These are phyloP conservation scores for Sarcophaga carnaria DNA, from an alignment of 2,888 invertebrate species.

Conservation along the genomic window DNA sequence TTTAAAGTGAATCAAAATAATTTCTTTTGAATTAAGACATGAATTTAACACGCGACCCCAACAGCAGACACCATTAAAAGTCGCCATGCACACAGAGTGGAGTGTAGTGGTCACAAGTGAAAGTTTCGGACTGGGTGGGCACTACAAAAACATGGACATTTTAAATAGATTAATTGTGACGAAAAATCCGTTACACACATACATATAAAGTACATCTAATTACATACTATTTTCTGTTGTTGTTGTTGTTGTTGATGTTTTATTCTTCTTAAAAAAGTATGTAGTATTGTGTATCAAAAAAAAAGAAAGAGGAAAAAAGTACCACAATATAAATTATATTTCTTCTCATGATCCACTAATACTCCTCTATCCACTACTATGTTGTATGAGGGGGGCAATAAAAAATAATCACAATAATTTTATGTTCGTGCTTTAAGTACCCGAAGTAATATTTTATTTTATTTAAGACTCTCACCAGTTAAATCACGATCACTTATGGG, in stretches of 20 bases:
- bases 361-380: neutral
- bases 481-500: slow-evolving; percentile 67
- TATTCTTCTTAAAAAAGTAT: neutral
- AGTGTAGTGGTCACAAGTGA: slow-evolving; percentile 44
- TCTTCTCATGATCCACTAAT: slow-evolving; percentile 63
- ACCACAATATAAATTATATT: slow-evolving; percentile 29
- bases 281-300: neutral
- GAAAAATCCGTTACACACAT: slow-evolving; percentile 57
- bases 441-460: slow-evolving; percentile 63
- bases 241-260: too few relatives aligned
- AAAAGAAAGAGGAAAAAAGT: neutral
- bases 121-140: slow-evolving; percentile 64
- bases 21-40: slow-evolving; percentile 34
- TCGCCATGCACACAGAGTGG: slow-evolving; percentile 18
- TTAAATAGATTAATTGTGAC: slow-evolving; percentile 68
- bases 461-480: slow-evolving; percentile 69
- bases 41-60: slow-evolving; percentile 62
- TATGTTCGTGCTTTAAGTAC: slow-evolving; percentile 69
- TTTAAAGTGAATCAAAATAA: slow-evolving; percentile 38
- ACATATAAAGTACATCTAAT: neutral
- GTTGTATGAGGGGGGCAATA: slow-evolving; percentile 25
- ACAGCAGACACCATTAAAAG: neutral
- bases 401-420: slow-evolving; percentile 62
- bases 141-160: slow-evolving; percentile 55
- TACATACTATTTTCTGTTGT: neutral